Conservation (phyloP, 1,140 invertebrate species). For the Trichonephila clavipes region DNA sequence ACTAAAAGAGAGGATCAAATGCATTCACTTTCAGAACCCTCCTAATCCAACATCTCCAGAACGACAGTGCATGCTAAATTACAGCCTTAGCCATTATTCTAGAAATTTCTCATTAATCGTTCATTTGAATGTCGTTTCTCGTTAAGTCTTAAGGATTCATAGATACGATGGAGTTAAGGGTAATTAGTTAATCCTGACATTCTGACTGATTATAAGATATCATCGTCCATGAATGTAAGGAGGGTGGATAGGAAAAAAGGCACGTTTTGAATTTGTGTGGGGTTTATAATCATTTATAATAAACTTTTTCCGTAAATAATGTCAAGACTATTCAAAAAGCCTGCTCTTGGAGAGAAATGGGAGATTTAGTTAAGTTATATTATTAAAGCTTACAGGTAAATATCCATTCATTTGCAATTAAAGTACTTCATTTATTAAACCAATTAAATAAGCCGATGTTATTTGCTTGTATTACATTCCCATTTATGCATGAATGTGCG, state of each 20-base stretch:
- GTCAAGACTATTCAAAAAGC: no score
- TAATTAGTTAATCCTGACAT: neutral
- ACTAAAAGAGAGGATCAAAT: constrained; percentile 22
- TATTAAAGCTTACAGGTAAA: no score
- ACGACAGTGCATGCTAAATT: neutral
- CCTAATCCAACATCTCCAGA: neutral
- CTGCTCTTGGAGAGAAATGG: no score
- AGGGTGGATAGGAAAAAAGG: neutral
- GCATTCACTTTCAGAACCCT: neutral
- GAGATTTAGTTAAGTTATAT: no score
- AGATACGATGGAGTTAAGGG: neutral
- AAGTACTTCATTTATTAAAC: no score
- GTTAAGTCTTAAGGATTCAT: neutral
- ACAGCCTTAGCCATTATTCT: neutral
- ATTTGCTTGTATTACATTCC: no score
- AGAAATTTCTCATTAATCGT: constrained; percentile 21
- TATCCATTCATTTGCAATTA: no score
- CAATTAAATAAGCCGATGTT: no score
- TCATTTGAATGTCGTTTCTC: neutral
- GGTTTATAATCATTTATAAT: no score
- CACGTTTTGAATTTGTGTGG: neutral
- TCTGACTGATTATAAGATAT: neutral
- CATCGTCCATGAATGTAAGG: neutral
- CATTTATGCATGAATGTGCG: no score
- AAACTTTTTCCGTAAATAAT: no score